A percentile compares a stretch with the other conserved stretches of the same genome.
Conservation (phyloP, 2,888 invertebrate genomes). For the Dermolepida albohirtum region DNA sequence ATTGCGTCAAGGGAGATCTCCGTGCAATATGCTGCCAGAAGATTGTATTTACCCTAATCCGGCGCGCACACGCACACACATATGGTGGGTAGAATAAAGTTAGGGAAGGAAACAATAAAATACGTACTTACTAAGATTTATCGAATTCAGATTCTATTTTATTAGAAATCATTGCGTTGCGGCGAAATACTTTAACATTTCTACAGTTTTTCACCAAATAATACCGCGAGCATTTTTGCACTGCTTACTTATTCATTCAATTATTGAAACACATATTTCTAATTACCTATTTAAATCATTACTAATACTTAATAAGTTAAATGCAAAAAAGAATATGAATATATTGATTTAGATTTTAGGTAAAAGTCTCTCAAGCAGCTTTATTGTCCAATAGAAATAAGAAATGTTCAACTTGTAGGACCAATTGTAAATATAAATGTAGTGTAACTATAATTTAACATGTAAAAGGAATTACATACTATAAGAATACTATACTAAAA, state of each 20-base stretch:
- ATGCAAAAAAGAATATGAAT: too few species aligned
- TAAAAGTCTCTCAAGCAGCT: too few species aligned
- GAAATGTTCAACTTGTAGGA: too few species aligned
- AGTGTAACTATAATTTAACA: too few species aligned
- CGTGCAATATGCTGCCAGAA: conserved; percentile 52
- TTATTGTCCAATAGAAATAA: too few species aligned
- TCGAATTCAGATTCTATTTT: conserved; percentile 48
- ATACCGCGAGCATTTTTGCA: not conserved
- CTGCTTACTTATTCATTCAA: not conserved
- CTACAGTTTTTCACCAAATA: not conserved
- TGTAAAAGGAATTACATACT: too few species aligned
- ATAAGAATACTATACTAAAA: too few species aligned
- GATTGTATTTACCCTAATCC: conserved; percentile 52
- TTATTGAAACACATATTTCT: too few species aligned
- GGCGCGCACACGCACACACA: conserved; percentile 51
- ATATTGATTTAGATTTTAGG: too few species aligned
- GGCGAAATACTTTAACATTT: conserved; percentile 20
- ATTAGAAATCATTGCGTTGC: conserved; percentile 39
- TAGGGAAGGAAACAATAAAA: conserved; percentile 46
- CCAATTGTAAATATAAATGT: too few species aligned
- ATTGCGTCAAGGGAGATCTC: conserved; percentile 50
- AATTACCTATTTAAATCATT: too few species aligned
- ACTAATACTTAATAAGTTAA: too few species aligned
- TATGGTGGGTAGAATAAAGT: conserved; percentile 47
- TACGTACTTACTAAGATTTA: conserved; percentile 48